Base-by-base conservation (phyloP, 1,140 invertebrate genomes). In the Brachionus manjavacas region DNA sequence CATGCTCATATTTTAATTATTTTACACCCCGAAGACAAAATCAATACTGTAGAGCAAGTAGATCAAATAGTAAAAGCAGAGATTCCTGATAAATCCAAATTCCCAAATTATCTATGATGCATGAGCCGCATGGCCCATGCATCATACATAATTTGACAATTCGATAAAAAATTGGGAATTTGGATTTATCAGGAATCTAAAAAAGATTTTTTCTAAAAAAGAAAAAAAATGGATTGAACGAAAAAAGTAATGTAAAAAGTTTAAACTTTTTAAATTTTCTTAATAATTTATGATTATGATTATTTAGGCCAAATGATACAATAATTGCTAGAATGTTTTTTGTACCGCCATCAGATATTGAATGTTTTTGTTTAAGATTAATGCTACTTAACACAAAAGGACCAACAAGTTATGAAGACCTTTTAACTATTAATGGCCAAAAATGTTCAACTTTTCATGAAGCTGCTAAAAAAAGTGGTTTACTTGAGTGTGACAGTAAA, bases 1-100 rank as follows among this genome's bases (percentile, higher is more conserved):
- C 91, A 92, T 89, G 87, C 87, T 4, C 91, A 91, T 85, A 89
- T 91, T 83, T 85, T 92, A 16, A 60, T 91, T 16, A 91, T 87
- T 88, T 87, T 89, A 46, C 52, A 20, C 6, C 60, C 79, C 7
- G 78, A 84, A n/a, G n/a, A 86, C 16, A 60, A 78, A 20, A 31
- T 84, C 20, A 84, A 83, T 85, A 31, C 72, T 41, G 72, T 14
- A 11, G 12, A 46, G 1, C 9, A 46, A 16, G 41, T 86, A 8
- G 85, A 86, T 35, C 1, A 12, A 16, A 60, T 83, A 14, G 84
- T 85, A 20, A 74, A 39, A 23, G 86, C 86, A 41, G 86, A 86
- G 84, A 43, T 87, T 28, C 31, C 80, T 23, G 41, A 79, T 60
- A 39, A 49, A 70, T 2, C 52, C 35, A 3, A 25, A 46, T 78